These are phyloP conservation scores for Cuniculus paca DNA, from an alignment of 2,797 vertebrate species.

Conservation along the genomic window DNA sequence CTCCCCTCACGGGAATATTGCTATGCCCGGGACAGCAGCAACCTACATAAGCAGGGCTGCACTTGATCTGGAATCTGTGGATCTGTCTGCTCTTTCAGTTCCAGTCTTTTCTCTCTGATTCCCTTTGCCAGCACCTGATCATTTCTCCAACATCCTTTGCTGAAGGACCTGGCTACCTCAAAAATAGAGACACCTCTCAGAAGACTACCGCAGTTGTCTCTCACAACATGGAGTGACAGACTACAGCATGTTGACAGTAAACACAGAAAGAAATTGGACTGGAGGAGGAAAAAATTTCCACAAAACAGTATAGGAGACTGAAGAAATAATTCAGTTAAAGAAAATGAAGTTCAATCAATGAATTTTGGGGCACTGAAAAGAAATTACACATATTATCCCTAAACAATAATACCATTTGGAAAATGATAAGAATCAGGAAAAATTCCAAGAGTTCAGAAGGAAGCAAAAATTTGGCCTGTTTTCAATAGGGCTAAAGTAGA, in stretches of 20 bases:
- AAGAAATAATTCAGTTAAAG: conserved; percentile 9
- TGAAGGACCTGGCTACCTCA: background rate
- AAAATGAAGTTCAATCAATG: background rate
- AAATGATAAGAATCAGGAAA: conserved; percentile 25
- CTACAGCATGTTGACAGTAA: background rate
- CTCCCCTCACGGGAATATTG: background rate
- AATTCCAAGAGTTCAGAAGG: background rate
- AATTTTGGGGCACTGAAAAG: conserved; percentile 15
- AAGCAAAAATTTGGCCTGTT: background rate
- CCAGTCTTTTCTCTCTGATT: background rate
- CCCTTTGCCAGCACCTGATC: background rate
- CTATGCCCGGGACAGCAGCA: accelerated
- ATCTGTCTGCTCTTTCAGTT: background rate
- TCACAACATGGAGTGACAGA: background rate
- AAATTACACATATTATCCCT: background rate
- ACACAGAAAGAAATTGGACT: background rate
- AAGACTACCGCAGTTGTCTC: background rate
- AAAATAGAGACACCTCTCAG: background rate
- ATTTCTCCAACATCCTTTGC: background rate
- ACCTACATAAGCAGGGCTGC: background rate
- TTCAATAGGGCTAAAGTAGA: background rate
- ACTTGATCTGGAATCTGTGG: background rate
- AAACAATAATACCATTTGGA: background rate
- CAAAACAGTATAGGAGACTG: conserved; percentile 1
- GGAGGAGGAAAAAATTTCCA: background rate